These are phyloP conservation scores for Siniperca undulata DNA, from an alignment of 2,797 vertebrate species.

Conservation along the genomic window DNA sequence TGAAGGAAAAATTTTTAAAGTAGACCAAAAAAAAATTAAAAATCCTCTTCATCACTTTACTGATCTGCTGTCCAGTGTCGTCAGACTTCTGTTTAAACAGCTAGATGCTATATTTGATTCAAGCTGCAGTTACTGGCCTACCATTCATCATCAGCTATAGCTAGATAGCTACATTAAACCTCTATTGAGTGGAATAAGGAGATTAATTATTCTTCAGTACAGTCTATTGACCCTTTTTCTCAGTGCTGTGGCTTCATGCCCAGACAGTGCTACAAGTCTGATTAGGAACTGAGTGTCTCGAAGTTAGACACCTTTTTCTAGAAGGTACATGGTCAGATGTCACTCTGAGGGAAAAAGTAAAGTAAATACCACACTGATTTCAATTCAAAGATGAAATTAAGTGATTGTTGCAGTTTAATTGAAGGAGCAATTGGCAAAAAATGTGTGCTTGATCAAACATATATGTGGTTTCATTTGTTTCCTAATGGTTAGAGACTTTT, in stretches of 20 bases:
- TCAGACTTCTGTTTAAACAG: constrained; percentile 8
- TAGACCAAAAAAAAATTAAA: background rate
- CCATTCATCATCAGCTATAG: constrained; percentile 48
- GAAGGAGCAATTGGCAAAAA: constrained; percentile 1
- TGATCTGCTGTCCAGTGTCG: background rate
- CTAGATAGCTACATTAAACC: constrained; percentile 55
- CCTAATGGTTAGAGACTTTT: background rate
- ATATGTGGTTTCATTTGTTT: background rate
- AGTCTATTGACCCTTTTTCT: constrained; percentile 60
- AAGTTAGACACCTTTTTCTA: background rate
- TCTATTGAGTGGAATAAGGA: constrained; percentile 55
- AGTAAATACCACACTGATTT: constrained; percentile 36
- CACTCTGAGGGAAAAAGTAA: constrained; percentile 13
- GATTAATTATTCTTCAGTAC: constrained; percentile 59
- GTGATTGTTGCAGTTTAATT: background rate
- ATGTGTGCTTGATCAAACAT: background rate
- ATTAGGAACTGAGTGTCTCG: constrained; percentile 25
- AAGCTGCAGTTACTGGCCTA: background rate
- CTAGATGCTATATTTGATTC: constrained; percentile 22
- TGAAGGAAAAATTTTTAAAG: background rate
- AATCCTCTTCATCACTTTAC: background rate
- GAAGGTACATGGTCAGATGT: constrained; percentile 21
- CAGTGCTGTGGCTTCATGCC: constrained; percentile 57
- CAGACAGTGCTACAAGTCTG: constrained; percentile 24
- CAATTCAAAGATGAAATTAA: background rate